Evolutionary conservation across 2,888 invertebrate genomes (phyloP).

Genomic region (Uropetala carovei): DNA sequence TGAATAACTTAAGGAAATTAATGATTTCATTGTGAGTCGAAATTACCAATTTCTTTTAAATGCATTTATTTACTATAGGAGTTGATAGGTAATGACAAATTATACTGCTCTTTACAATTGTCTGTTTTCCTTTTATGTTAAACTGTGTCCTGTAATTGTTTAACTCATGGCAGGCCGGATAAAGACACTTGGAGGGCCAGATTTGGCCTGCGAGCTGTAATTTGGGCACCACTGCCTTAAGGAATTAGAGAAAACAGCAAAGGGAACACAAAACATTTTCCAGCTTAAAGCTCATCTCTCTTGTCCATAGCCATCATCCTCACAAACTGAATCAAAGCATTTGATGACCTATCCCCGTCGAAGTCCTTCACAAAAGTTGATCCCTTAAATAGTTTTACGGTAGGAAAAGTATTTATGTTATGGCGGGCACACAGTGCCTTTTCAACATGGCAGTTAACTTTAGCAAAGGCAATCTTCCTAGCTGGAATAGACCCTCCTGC

Average conservation of each 20-base stretch:
- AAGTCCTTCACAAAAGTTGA: slow-evolving; percentile 79
- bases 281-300: slow-evolving; percentile 69
- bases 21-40: too few species aligned
- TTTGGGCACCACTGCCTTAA: neutral
- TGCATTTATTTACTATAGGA: too few species aligned
- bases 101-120: too few species aligned
- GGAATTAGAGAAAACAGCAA: neutral
- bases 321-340: slow-evolving; percentile 79
- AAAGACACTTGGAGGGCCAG: too few species aligned
- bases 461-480: slow-evolving; percentile 75
- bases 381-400: slow-evolving; percentile 80
- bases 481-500: slow-evolving; percentile 73
- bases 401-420: slow-evolving; percentile 82
- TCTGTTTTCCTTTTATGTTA: too few species aligned
- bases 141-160: too few species aligned
- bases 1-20: too few species aligned
- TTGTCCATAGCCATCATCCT: slow-evolving; percentile 69
- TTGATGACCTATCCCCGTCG: slow-evolving; percentile 77
- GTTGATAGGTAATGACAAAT: slow-evolving; percentile 8
- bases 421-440: slow-evolving; percentile 79
- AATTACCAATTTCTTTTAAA: too few species aligned
- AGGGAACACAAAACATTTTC: neutral
- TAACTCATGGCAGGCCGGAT: neutral
- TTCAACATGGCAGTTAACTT: slow-evolving; percentile 83
- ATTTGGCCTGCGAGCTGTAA: neutral